Evolutionary conservation across 2,888 invertebrate genomes (phyloP).

Genomic region (Eucriotettix oculatus): DNA sequence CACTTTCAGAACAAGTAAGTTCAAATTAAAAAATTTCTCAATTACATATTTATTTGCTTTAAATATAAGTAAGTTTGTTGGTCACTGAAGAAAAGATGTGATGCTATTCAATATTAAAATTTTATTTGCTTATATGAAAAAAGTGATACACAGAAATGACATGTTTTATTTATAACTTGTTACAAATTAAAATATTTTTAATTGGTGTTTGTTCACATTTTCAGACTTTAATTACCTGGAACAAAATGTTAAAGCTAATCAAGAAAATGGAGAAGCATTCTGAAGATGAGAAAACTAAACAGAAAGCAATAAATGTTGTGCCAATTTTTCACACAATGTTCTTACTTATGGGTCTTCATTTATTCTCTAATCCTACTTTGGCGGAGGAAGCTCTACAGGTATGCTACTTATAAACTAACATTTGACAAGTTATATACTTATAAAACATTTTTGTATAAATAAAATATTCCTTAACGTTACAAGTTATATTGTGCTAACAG

Average conservation of each 20-base stretch:
- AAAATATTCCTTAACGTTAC: not conserved
- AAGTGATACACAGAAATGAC: no score
- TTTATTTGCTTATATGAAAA: no score
- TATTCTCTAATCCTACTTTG: slow-evolving; percentile 53
- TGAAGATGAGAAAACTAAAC: slow-evolving; percentile 23
- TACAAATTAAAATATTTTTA: no score
- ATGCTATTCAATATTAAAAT: no score
- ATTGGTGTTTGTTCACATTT: not conserved
- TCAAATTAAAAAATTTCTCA: not conserved
- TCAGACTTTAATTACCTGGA: slow-evolving; percentile 38
- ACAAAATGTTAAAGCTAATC: slow-evolving; percentile 37
- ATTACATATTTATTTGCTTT: no score
- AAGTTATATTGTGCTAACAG: not conserved
- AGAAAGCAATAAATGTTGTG: slow-evolving; percentile 27
- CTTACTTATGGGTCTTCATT: slow-evolving; percentile 52
- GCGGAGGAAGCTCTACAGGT: slow-evolving; percentile 26
- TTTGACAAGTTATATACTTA: not conserved
- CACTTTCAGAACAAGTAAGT: slow-evolving; percentile 1
- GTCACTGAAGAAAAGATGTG: no score
- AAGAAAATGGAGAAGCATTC: slow-evolving; percentile 30
- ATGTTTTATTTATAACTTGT: no score
- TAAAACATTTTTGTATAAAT: not conserved
- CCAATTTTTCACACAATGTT: slow-evolving; percentile 53
- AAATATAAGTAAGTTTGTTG: no score
- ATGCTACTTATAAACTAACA: not conserved